Evolutionary conservation across 2,888 invertebrate genomes (phyloP), one percentile per base, ranked within the genome.

Genomic region (Pterobdella sp.): DNA sequence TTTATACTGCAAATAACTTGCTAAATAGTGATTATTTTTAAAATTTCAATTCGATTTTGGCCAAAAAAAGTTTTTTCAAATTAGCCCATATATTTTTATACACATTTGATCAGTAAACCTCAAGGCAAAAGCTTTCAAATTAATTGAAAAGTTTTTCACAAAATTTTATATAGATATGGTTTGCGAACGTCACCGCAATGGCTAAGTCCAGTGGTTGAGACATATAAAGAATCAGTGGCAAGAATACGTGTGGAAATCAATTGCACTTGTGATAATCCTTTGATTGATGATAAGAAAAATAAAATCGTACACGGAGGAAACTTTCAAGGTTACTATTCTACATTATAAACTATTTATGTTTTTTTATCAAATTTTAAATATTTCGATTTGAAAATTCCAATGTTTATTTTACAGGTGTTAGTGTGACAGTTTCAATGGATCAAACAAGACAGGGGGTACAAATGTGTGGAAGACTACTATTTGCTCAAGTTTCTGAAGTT

Each of bases 401-500:
- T n/a, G n/a, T n/a, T n/a, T n/a, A n/a, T n/a, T 18, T 10, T 67
- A n/a, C 26, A 73, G 73, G 75, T 18, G 75, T 73, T 7, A 74
- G 74, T 22, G 69, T 71, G 14, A 76, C 77, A 18, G 73, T 78
- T 7, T 75, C 77, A 10, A 78, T 79, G 78, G 79, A 79, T 68
- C 78, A 79, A 68, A 69, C 76, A 1, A 49, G 79, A 34, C 79
- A 79, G 68, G 75, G 73, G 1, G 14, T 79, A 10, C 79, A 79
- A 49, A 64, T 79, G 29, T 79, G 79, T 73, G 79, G 78, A 0
- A 78, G 79, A 68, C 76, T 79, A 7, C 69, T 79, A 18, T 77
- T 79, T 68, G 79, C 77, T 26, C 79, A 79, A 71, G 74, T 79
- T 65, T 72, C 76, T 14, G 79, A 79, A 72, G 73, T 79, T 10